Evolutionary conservation across 2,888 invertebrate genomes (phyloP), one percentile per base, ranked within the genome.

Genomic region (Melanargia galathea): DNA sequence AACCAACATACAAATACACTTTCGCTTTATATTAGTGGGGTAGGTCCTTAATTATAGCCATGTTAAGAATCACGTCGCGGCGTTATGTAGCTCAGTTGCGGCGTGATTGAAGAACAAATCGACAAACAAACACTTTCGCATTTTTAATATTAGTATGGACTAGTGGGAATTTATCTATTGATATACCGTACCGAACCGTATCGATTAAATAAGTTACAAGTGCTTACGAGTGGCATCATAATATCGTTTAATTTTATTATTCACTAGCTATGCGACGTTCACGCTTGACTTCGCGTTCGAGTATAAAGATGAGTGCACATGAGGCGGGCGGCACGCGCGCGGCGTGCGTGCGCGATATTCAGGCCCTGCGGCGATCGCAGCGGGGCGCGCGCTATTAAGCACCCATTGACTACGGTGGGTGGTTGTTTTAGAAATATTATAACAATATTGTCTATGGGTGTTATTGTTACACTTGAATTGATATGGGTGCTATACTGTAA

Each of bases 271-370:
- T 20, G 40, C 7, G 57, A 45, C 43, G 58, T 38, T 55, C 55
- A 65, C 63, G 62, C 65, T 63, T 67, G 52, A 58, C 60, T 55
- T 54, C 49, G 55, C 49, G 65, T 56, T 64, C 56, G 58, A 69
- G 68, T 63, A 67, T 77, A 76, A 82, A 79, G 79, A 71, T 63
- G 70, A 71, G 68, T 75, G 69, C 75, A 79, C 79, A 82, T n/a
- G 74, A 67, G 57, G 45, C 64, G 71, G 67, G 68, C 65, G 75
- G 72, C 76, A 75, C 79, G 83, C 78, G 70, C 65, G 72, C 66
- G 71, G 72, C 75, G 72, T 78, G 76, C 72, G 76, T 73, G 75
- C 77, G 70, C 80, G 76, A 84, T 78, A 82, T 81, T 77, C 73
- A 72, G 64, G 73, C 75, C 84, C 82, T 78, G 82, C 79, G 80